Evolutionary conservation across 2,797 vertebrate genomes (phyloP), one percentile per base, ranked within the genome.

Genomic region (Eurystomus glaucurus): DNA sequence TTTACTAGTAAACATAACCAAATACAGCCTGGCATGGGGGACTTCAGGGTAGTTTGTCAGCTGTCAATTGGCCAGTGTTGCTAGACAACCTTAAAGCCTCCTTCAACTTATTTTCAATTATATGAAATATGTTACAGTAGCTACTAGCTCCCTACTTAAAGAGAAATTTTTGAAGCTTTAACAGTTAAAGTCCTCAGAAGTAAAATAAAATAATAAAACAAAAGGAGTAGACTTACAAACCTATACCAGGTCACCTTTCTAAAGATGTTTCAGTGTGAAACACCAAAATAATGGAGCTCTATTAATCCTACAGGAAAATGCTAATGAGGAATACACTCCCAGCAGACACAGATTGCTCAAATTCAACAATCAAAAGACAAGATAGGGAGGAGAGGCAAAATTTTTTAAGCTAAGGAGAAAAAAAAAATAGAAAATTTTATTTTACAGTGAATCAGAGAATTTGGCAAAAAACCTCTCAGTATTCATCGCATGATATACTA

Each of bases 381-480:
- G 9, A 4, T 17, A 43, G 11, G 7, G 7, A 77, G 9, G 3
- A 16, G 14, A 75, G 7, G 11, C 10, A 46, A 77, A 69, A 58
- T 4, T 2, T 10, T 69, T 48, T 45, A 71, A 76, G 22, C 7
- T 58, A 55, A 57, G 8, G 3, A 13, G 11, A 31, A 41, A 64
- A 50, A 61, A 68, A 21, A 14, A 45, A 22, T 2, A 8, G 4
- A 35, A 35, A 19, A 5, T 10, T 29, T 84, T 52, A 37, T 46
- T 58, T 86, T 39, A n/a, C 18, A 48, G 3, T 35, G 8, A 82
- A 65, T 43, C 15, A 69, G 15, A 55, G 12, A 71, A 74, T 78
- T 93, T 20, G 21, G 8, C 10, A 58, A 43, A 75, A 8, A 37
- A 5, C 0, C 0, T 2, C 3, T 20, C 22, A 43, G 3, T 35